Percentiles rank a stretch among this genome's conserved stretches.
Evolutionary conservation across 2,797 vertebrate species (phyloP).

Genomic region (Buceros bicornis): DNA sequence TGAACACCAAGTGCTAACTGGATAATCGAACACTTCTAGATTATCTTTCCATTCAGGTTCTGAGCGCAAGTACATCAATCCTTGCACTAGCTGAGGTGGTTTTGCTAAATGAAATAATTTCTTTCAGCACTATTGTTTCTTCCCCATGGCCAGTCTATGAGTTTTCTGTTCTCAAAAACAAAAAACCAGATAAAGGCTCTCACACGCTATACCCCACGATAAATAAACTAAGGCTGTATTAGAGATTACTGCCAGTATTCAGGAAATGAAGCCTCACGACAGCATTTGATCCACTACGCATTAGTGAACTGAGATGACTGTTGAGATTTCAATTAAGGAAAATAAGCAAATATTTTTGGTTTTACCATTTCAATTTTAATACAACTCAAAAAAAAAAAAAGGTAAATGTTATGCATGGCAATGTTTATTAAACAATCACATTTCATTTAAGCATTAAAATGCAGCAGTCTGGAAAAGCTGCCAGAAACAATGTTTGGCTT

Average conservation of each 20-base stretch:
- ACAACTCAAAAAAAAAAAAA: constrained; percentile 66
- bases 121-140: background rate
- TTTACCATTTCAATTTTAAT: constrained; percentile 74
- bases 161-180: background rate
- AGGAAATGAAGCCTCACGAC: background rate
- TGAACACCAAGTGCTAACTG: background rate
- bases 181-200: background rate
- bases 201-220: background rate
- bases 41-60: background rate
- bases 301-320: background rate
- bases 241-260: background rate
- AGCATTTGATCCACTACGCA: background rate
- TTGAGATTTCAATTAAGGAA: constrained; percentile 56
- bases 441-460: constrained; percentile 77
- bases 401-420: constrained; percentile 68
- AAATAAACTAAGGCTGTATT: background rate
- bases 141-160: background rate
- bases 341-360: constrained; percentile 56
- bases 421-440: constrained; percentile 76
- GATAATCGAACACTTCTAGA: background rate
- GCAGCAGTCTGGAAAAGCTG: constrained; percentile 68
- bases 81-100: background rate
- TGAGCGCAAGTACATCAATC: background rate
- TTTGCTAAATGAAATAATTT: background rate
- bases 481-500: constrained; percentile 75